Percentiles rank a stretch among this genome's conserved stretches.
phyloP scores from a whole-genome alignment of 1,140 invertebrate species.

The Nylanderia fulva region DNA sequence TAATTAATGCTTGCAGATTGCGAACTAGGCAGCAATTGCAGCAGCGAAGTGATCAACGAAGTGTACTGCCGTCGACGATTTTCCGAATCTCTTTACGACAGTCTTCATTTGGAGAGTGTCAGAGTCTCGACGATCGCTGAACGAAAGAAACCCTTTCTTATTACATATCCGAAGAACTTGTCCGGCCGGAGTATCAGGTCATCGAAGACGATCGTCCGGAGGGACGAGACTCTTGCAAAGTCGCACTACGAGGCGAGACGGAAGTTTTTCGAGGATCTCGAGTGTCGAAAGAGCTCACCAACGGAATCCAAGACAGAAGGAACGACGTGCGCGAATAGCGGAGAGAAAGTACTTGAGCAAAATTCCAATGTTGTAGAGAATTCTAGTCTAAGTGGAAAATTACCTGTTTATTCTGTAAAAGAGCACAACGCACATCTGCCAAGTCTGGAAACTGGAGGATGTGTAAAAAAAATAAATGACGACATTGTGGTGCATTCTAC shows the following conservation, averaged over 20 bases:
- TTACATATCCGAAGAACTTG: conserved; percentile 52
- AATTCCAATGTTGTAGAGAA: background rate
- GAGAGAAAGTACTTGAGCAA: background rate
- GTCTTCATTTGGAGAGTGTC: conserved; percentile 72
- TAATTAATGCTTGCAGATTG: conserved; percentile 82
- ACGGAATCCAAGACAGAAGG: background rate
- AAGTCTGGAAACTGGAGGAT: background rate
- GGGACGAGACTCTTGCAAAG: background rate
- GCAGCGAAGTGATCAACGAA: conserved; percentile 69
- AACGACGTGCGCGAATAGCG: background rate
- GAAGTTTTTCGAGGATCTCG: conserved; percentile 76
- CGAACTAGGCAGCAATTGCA: conserved; percentile 72
- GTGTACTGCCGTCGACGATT: conserved; percentile 29
- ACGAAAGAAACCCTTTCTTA: conserved; percentile 71
- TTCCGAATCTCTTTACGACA: conserved; percentile 50
- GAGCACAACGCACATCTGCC: background rate
- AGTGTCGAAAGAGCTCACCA: background rate
- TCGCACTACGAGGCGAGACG: conserved; percentile 60
- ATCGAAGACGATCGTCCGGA: background rate
- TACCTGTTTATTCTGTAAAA: background rate
- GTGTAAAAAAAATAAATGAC: background rate
- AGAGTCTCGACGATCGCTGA: conserved; percentile 70
- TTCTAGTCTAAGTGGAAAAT: background rate
- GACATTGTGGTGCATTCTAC: background rate
- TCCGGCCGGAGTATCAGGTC: background rate